Conservation (phyloP, 2,797 vertebrate genomes). For the Sardinella longiceps region DNA sequence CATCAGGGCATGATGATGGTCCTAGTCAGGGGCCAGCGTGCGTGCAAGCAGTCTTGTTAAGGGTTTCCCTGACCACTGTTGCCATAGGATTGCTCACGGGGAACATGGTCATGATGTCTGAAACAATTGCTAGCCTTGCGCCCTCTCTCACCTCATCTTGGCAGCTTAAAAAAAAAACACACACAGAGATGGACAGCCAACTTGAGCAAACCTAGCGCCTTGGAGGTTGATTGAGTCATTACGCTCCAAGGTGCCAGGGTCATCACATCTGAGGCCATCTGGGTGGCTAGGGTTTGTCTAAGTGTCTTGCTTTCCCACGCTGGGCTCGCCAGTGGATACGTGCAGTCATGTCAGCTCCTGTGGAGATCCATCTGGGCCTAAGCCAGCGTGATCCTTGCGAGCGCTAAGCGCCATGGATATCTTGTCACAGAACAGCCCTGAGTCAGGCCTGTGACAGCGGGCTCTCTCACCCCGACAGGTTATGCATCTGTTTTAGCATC, state of each 20-base stretch:
- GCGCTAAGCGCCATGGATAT: not conserved
- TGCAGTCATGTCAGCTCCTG: not conserved
- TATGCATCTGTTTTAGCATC: not conserved
- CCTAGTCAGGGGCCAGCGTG: not conserved
- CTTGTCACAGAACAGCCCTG: not conserved
- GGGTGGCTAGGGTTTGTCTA: not conserved
- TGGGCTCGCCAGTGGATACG: not conserved
- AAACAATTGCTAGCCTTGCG: not conserved
- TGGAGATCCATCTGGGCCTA: constrained; percentile 5
- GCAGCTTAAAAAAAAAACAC: not conserved
- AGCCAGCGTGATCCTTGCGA: not conserved
- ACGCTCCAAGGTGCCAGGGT: not conserved
- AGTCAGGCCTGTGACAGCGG: not conserved
- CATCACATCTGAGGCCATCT: not conserved
- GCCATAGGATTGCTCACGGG: not conserved
- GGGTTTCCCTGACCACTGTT: not conserved
- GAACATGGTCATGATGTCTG: not conserved
- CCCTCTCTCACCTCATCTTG: not conserved
- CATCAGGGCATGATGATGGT: not conserved
- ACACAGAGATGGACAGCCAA: not conserved
- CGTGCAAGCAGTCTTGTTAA: not conserved
- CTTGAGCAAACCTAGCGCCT: not conserved
- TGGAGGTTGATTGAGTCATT: not conserved
- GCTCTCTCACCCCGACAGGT: constrained; percentile 2
- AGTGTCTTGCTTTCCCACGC: not conserved